Percentiles rank a stretch among this genome's conserved stretches.
Evolutionary conservation across 2,113 vertebrate genomes (phyloP).

Genomic region (Notarius lentiginosus): DNA sequence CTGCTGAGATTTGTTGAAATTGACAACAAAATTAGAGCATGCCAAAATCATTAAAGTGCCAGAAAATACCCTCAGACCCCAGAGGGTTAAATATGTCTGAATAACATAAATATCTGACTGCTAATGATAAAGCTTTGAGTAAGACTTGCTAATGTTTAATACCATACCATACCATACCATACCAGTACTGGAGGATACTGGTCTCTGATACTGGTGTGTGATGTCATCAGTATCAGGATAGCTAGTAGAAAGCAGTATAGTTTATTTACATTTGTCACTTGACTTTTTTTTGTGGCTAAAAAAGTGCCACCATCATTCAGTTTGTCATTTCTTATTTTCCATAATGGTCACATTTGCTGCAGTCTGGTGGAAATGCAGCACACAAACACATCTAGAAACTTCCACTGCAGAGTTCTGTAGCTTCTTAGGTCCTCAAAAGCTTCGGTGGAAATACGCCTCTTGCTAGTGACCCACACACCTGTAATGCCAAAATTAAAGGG

Average conservation of each 20-base stretch:
- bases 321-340: not conserved
- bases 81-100: no score
- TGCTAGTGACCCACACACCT: not conserved
- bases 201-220: not conserved
- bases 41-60: no score
- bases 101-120: not conserved
- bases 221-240: not conserved
- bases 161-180: not conserved
- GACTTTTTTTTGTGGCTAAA: not conserved
- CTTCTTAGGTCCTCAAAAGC: not conserved
- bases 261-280: not conserved
- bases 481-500: not conserved
- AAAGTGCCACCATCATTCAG: not conserved
- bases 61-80: no score
- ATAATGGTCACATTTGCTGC: not conserved
- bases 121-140: not conserved
- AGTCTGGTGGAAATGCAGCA: conserved; percentile 1
- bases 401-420: not conserved
- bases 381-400: not conserved
- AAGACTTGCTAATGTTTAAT: not conserved
- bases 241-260: not conserved
- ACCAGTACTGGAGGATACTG: not conserved
- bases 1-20: no score
- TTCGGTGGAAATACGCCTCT: not conserved
- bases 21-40: no score